Conservation (phyloP, 1,140 invertebrate genomes). For the Meloidogyne chitwoodi region DNA sequence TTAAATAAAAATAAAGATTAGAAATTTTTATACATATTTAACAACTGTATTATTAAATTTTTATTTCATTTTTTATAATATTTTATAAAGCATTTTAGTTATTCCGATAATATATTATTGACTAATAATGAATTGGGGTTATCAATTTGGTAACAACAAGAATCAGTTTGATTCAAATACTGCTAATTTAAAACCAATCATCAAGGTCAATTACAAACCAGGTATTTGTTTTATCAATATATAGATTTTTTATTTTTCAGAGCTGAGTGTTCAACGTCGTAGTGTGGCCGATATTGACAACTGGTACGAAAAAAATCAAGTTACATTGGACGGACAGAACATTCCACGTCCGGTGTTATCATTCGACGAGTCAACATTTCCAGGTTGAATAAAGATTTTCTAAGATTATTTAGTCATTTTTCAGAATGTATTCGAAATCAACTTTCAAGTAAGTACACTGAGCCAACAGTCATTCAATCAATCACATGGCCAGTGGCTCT, state of each 20-base stretch:
- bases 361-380: constrained; percentile 45
- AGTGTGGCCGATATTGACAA: constrained; percentile 37
- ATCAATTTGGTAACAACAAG: background rate
- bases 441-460: no score
- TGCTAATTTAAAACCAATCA: constrained; percentile 31
- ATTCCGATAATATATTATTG: no score
- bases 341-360: constrained; percentile 48
- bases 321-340: constrained; percentile 42
- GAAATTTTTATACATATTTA: no score
- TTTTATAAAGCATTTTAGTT: no score
- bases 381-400: no score
- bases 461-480: constrained; percentile 61
- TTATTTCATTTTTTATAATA: no score
- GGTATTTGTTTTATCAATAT: no score
- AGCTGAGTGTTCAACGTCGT: constrained; percentile 36
- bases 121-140: no score
- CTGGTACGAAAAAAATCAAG: constrained; percentile 45
- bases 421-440: no score
- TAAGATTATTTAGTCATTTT: constrained; percentile 4
- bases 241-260: no score
- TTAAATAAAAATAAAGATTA: no score
- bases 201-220: constrained; percentile 46
- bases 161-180: constrained; percentile 29
- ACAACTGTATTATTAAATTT: no score
- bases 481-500: constrained; percentile 63